Evolutionary conservation across 2,888 invertebrate genomes (phyloP).

Genomic region (Pardosa pseudoannulata): DNA sequence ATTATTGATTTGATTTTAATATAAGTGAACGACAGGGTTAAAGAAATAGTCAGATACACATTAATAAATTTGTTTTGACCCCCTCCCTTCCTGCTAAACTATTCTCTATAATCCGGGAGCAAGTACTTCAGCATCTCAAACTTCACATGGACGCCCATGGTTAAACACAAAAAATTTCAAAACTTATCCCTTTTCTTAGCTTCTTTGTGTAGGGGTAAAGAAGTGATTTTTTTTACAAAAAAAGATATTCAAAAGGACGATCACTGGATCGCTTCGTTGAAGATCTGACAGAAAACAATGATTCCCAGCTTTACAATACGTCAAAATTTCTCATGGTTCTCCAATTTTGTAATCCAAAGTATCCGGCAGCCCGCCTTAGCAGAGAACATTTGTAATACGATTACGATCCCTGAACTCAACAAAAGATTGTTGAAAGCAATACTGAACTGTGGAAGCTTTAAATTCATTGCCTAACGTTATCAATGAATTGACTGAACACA

Average conservation of each 20-base stretch:
- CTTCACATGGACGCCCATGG: background rate
- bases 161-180: background rate
- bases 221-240: background rate
- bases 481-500: background rate
- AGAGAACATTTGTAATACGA: background rate
- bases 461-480: slow-evolving; percentile 4
- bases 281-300: background rate
- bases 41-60: no score
- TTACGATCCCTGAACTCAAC: background rate
- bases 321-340: no score
- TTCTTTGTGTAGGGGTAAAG: background rate
- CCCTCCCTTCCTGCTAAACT: no score
- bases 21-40: no score
- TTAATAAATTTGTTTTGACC: no score
- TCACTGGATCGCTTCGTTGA: background rate
- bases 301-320: no score
- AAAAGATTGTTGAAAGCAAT: background rate
- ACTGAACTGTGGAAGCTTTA: background rate
- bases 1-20: no score
- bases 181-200: background rate
- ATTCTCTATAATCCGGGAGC: background rate
- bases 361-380: no score
- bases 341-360: no score
- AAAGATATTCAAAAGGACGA: background rate
- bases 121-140: background rate